Percentiles rank a stretch among this genome's conserved stretches.
These are phyloP conservation scores for Phyllostomus discolor DNA, from an alignment of 2,113 vertebrate genomes.

Conservation along the genomic window DNA sequence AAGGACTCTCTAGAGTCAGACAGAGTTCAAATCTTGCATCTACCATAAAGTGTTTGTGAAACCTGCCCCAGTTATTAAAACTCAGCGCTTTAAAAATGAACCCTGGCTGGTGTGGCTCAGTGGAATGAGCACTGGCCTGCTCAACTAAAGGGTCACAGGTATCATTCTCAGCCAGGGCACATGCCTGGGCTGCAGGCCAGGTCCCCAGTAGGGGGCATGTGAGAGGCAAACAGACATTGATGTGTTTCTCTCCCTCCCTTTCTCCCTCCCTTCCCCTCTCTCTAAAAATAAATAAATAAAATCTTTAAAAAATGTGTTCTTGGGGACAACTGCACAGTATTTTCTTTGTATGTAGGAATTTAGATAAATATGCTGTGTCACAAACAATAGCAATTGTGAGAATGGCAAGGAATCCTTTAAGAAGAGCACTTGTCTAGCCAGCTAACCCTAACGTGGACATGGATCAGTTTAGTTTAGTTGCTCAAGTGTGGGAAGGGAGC, in stretches of 20 bases:
- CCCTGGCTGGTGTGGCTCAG: too few species aligned
- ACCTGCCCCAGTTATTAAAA: not conserved
- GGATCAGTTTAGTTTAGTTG: not conserved
- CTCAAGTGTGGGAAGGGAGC: not conserved
- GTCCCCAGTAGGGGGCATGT: too few species aligned
- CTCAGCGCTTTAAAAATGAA: not conserved
- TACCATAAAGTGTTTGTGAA: not conserved
- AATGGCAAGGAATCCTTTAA: not conserved
- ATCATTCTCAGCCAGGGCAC: too few species aligned
- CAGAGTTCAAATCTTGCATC: not conserved
- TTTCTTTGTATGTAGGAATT: not conserved
- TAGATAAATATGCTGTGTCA: not conserved
- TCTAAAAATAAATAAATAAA: too few species aligned
- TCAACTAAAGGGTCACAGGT: too few species aligned
- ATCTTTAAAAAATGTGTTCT: not conserved
- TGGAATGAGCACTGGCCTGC: too few species aligned
- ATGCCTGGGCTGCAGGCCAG: too few species aligned
- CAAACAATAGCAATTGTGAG: not conserved
- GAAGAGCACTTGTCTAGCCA: not conserved
- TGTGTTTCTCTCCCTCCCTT: too few species aligned
- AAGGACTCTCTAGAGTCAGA: not conserved
- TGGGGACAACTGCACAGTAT: not conserved
- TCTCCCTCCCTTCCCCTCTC: too few species aligned
- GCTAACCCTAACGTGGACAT: not conserved
- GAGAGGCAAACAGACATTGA: too few species aligned